Evolutionary conservation across 2,797 vertebrate genomes (phyloP).

Genomic region (Rachycentron canadum): DNA sequence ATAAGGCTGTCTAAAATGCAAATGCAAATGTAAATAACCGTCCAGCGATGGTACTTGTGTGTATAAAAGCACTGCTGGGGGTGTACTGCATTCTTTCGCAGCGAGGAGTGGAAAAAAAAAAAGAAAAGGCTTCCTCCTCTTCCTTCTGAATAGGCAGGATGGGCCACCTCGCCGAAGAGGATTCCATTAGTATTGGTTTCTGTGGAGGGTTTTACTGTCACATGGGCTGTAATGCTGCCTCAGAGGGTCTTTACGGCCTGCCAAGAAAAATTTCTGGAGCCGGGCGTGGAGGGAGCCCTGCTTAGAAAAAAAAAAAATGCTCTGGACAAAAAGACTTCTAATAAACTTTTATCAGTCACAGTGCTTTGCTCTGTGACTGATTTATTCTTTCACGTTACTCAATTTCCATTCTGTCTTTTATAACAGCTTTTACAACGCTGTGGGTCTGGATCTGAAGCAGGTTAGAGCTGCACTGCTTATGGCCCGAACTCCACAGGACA

Average conservation of each 20-base stretch:
- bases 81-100: conserved; percentile 49
- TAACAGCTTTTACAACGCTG: conserved; percentile 9
- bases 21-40: conserved; percentile 66
- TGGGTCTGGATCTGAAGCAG: conserved; percentile 13
- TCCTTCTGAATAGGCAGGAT: conserved; percentile 55
- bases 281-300: conserved; percentile 49
- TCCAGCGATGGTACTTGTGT: conserved; percentile 43
- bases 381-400: conserved; percentile 53
- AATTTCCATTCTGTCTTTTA: conserved; percentile 49
- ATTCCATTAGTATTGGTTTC: conserved; percentile 65
- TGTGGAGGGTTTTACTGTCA: conserved; percentile 73
- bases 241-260: conserved; percentile 62
- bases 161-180: conserved; percentile 62
- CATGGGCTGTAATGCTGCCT: conserved; percentile 59
- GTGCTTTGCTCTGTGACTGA: conserved; percentile 48
- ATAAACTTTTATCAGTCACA: conserved; percentile 74
- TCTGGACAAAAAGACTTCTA: conserved; percentile 62
- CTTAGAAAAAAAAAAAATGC: conserved; percentile 35
- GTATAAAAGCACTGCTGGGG: conserved; percentile 63
- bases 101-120: neutral
- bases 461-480: neutral
- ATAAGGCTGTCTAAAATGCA: conserved; percentile 48
- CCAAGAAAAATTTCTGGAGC: conserved; percentile 65
- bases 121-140: conserved; percentile 54
- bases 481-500: neutral